Conservation (phyloP, 2,888 invertebrate species). For the Drepana falcataria region DNA sequence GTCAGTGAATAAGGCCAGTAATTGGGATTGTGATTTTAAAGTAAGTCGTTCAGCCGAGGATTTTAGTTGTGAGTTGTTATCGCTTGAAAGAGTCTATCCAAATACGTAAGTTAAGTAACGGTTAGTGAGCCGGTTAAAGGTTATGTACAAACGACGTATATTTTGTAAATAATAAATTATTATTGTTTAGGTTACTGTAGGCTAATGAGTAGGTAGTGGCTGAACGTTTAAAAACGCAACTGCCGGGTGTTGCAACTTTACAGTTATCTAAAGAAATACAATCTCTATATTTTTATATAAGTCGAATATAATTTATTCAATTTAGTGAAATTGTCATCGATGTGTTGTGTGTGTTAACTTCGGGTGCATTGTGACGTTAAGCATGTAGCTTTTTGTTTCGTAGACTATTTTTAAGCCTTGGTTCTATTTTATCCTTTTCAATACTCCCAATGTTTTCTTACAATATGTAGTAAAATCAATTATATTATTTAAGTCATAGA, state of each 20-base stretch:
- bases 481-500: too few relatives aligned
- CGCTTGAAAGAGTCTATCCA: constrained; percentile 77
- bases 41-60: constrained; percentile 46
- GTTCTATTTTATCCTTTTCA: too few relatives aligned
- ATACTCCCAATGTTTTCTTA: too few relatives aligned
- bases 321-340: constrained; percentile 65
- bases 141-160: constrained; percentile 60
- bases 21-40: constrained; percentile 71
- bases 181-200: constrained; percentile 52
- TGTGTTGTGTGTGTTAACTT: constrained; percentile 54
- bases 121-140: constrained; percentile 59
- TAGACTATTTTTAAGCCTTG: constrained; percentile 29
- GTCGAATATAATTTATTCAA: constrained; percentile 69
- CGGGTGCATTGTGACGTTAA: constrained; percentile 56
- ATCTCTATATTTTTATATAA: constrained; percentile 47
- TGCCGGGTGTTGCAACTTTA: constrained; percentile 58
- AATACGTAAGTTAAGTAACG: constrained; percentile 72
- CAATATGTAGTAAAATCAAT: too few relatives aligned
- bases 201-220: constrained; percentile 50
- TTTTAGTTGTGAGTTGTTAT: constrained; percentile 67
- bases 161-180: constrained; percentile 71
- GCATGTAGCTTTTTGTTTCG: constrained; percentile 22
- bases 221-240: constrained; percentile 39
- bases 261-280: constrained; percentile 30
- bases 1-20: constrained; percentile 67